A percentile compares a stretch with the other conserved stretches of the same genome.
Evolutionary conservation across 2,797 vertebrate genomes (phyloP).

Genomic region (Myioborus miniatus): DNA sequence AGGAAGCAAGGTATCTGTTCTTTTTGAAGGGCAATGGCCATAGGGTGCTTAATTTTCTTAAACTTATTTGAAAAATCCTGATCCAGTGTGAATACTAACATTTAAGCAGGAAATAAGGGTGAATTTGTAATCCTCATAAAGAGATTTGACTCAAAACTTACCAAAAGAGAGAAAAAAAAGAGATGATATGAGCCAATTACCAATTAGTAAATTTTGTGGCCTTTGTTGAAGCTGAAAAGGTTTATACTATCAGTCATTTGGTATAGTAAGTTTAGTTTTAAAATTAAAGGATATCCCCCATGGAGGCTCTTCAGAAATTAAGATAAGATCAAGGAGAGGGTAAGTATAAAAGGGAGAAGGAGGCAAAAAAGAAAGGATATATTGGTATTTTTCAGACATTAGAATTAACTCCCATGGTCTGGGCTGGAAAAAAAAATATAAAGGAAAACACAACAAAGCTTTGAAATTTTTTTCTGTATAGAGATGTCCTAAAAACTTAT

Average conservation of each 20-base stretch:
- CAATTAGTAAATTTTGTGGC: neutral
- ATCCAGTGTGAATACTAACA: neutral
- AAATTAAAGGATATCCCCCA: neutral
- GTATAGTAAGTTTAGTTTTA: neutral
- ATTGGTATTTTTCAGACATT: neutral
- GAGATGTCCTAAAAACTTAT: neutral
- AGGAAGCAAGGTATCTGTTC: neutral
- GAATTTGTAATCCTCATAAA: neutral
- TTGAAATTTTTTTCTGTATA: neutral
- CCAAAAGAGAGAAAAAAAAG: rapidly evolving
- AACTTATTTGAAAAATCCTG: neutral
- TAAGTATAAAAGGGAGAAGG: neutral
- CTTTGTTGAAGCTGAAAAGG: neutral
- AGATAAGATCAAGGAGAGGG: neutral
- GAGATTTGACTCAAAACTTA: neutral
- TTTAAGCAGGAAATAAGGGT: neutral
- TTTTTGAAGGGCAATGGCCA: neutral
- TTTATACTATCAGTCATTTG: neutral
- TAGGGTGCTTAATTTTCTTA: neutral
- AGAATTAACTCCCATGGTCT: neutral
- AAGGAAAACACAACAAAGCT: neutral
- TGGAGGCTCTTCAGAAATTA: neutral
- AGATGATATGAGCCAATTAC: neutral
- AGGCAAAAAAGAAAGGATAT: neutral
- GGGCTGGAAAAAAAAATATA: neutral